These are phyloP conservation scores for Gonocerus acuteangulatus DNA, from an alignment of 2,888 invertebrate genomes.

Conservation along the genomic window DNA sequence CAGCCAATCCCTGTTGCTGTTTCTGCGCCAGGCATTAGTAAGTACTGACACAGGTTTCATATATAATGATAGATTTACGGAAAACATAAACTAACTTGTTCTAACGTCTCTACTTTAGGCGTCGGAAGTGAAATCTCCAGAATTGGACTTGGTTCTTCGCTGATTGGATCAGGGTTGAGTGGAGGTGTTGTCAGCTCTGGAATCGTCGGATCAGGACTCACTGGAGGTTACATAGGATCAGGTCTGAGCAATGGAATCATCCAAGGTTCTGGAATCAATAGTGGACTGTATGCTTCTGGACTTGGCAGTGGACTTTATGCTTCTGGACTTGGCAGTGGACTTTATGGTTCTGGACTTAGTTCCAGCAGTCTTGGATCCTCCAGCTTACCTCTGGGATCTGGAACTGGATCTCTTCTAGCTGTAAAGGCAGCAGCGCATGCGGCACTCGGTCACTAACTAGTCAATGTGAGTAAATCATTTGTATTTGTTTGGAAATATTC, in stretches of 20 bases:
- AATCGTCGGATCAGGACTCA: background rate
- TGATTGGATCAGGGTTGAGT: no score
- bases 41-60: background rate
- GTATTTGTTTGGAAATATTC: no score
- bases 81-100: no score
- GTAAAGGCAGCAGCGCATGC: constrained; percentile 15
- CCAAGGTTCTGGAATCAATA: background rate
- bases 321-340: background rate
- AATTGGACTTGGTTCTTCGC: background rate
- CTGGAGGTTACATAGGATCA: no score
- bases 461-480: no score
- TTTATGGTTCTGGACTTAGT: background rate
- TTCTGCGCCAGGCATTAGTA: constrained; percentile 15
- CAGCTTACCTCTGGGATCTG: no score
- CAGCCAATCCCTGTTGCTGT: constrained; percentile 30
- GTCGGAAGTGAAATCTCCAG: background rate
- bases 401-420: constrained; percentile 2
- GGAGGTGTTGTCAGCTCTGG: background rate
- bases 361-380: background rate
- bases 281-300: background rate
- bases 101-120: no score
- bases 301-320: background rate
- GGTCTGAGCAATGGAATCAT: background rate
- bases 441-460: constrained; percentile 10
- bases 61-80: background rate